Percentiles rank a stretch among this genome's conserved stretches.
phyloP scores from a whole-genome alignment of 2,797 vertebrate species.

The Borostomias antarcticus region DNA sequence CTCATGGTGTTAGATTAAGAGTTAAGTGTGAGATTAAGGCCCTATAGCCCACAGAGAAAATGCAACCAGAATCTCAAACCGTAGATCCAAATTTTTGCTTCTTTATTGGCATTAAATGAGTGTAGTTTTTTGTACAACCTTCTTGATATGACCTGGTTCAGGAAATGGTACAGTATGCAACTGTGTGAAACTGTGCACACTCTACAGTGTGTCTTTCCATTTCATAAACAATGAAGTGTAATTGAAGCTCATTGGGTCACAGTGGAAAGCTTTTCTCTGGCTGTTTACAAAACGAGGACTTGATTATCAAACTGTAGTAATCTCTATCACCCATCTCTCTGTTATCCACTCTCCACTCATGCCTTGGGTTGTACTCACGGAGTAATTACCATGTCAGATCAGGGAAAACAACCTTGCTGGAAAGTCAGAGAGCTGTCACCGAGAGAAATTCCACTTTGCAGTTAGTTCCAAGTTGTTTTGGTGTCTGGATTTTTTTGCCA shows the following conservation, averaged over 20 bases:
- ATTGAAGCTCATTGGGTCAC: conserved; percentile 24
- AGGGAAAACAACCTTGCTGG: conserved; percentile 49
- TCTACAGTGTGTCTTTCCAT: too few relatives aligned
- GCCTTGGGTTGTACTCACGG: conserved; percentile 32
- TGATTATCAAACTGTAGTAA: conserved; percentile 49
- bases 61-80: too few relatives aligned
- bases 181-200: too few relatives aligned
- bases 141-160: too few relatives aligned
- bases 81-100: too few relatives aligned
- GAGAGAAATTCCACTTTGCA: conserved; percentile 40
- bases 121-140: too few relatives aligned
- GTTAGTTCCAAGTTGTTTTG: not conserved
- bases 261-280: conserved; percentile 35
- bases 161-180: too few relatives aligned
- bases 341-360: conserved; percentile 53
- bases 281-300: conserved; percentile 39
- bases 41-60: too few relatives aligned
- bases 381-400: conserved; percentile 52
- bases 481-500: not conserved
- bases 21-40: not conserved
- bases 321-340: conserved; percentile 50
- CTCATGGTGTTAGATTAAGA: not conserved
- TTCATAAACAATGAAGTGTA: conserved; percentile 14
- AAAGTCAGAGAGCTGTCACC: conserved; percentile 32
- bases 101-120: too few relatives aligned